Evolutionary conservation across 2,888 invertebrate genomes (phyloP).

Genomic region (Melitaea athalia): DNA sequence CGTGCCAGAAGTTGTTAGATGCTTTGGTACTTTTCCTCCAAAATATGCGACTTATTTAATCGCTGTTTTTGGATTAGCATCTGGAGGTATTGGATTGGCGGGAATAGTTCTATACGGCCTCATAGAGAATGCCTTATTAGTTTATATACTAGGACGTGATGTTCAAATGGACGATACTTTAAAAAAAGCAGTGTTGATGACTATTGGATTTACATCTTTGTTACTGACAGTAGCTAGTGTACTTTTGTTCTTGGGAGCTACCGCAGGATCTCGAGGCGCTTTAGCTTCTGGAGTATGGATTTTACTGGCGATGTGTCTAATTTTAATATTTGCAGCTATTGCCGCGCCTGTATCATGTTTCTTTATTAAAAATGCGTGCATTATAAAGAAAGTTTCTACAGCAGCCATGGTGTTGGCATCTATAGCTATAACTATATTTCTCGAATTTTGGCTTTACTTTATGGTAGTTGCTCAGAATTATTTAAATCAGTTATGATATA

Average conservation of each 20-base stretch:
- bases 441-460: constrained; percentile 58
- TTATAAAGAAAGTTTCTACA: constrained; percentile 47
- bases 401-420: constrained; percentile 36
- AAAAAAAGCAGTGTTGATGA: constrained; percentile 47
- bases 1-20: constrained; percentile 48
- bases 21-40: constrained; percentile 49
- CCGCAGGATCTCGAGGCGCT: constrained; percentile 17
- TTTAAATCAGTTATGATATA: constrained; percentile 29
- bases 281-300: constrained; percentile 38
- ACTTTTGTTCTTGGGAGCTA: constrained; percentile 47
- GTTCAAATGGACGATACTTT: constrained; percentile 41
- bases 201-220: constrained; percentile 46
- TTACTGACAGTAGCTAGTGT: constrained; percentile 45
- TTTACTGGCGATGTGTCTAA: constrained; percentile 44
- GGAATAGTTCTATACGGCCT: constrained; percentile 51
- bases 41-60: constrained; percentile 52
- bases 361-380: constrained; percentile 45
- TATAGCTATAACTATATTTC: constrained; percentile 44
- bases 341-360: constrained; percentile 51
- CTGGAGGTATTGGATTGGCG: constrained; percentile 48
- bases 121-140: constrained; percentile 45
- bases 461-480: constrained; percentile 49
- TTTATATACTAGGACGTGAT: constrained; percentile 20
- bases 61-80: constrained; percentile 48
- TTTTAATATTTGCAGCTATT: constrained; percentile 42